These are phyloP conservation scores for Cactoblastis cactorum DNA, from an alignment of 2,888 invertebrate species.

Conservation along the genomic window DNA sequence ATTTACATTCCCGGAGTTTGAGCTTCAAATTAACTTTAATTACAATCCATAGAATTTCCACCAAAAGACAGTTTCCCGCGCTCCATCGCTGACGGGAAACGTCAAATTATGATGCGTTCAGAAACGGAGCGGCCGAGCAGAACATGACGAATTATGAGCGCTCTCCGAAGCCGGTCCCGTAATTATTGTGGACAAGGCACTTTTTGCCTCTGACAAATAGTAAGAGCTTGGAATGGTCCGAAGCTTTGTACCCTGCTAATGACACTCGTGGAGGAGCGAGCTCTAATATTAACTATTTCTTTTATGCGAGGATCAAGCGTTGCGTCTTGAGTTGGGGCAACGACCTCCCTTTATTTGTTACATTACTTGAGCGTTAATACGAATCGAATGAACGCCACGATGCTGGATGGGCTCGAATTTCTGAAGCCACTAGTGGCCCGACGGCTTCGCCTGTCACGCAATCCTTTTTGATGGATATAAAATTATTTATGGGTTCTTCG, in stretches of 20 bases:
- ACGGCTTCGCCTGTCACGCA: conserved; percentile 63
- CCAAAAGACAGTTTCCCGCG: conserved; percentile 47
- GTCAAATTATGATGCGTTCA: conserved; percentile 75
- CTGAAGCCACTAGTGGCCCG: conserved; percentile 42
- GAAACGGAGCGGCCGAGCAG: conserved; percentile 72
- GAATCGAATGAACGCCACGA: conserved; percentile 64
- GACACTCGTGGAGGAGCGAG: conserved; percentile 65
- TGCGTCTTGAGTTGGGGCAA: conserved; percentile 59
- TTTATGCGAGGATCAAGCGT: conserved; percentile 66
- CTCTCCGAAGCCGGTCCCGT: conserved; percentile 73
- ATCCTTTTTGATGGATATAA: conserved; percentile 59
- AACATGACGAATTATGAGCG: conserved; percentile 77
- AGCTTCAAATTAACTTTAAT: not conserved
- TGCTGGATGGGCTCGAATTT: conserved; percentile 62
- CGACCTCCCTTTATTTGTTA: conserved; percentile 74
- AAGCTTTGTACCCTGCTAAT: conserved; percentile 75
- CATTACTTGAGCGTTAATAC: conserved; percentile 72
- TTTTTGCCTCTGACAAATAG: conserved; percentile 78
- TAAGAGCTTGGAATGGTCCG: conserved; percentile 72
- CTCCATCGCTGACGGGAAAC: conserved; percentile 63
- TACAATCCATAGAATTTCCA: conserved; percentile 3
- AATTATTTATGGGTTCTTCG: conserved; percentile 48
- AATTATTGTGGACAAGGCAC: conserved; percentile 78
- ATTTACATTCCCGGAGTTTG: not conserved
- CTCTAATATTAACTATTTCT: conserved; percentile 77